Conservation (phyloP, 2,113 vertebrate genomes). For the Polypterus senegalus region DNA sequence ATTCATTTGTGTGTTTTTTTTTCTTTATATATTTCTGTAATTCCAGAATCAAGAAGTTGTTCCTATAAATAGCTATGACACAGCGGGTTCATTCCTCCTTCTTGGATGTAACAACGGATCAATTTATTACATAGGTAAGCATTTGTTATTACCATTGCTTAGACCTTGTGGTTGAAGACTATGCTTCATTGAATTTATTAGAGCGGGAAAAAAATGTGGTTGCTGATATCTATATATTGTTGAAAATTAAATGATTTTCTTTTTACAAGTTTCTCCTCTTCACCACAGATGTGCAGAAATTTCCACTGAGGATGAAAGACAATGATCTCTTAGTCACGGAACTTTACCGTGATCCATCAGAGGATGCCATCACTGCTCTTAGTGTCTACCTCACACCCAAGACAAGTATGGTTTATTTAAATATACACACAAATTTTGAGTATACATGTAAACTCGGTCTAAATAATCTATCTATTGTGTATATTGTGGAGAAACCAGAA, state of each 20-base stretch:
- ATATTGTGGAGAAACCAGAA: too few relatives aligned
- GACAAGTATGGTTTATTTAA: slow-evolving; percentile 49
- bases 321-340: slow-evolving; percentile 83
- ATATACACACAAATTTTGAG: too few relatives aligned
- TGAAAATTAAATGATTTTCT: too few relatives aligned
- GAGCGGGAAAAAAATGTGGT: too few relatives aligned
- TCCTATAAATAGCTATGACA: slow-evolving; percentile 83
- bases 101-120: slow-evolving; percentile 83
- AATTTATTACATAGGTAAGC: slow-evolving; percentile 80
- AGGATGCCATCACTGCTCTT: slow-evolving; percentile 77
- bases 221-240: too few relatives aligned
- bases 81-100: slow-evolving; percentile 78
- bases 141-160: too few relatives aligned
- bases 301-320: slow-evolving; percentile 82
- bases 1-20: background rate
- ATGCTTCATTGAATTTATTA: too few relatives aligned
- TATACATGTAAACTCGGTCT: too few relatives aligned
- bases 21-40: background rate
- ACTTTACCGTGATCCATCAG: slow-evolving; percentile 73
- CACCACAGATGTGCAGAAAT: slow-evolving; percentile 74
- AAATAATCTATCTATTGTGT: too few relatives aligned
- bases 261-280: too few relatives aligned
- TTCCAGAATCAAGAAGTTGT: slow-evolving; percentile 77
- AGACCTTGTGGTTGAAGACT: background rate
- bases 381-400: slow-evolving; percentile 88